Evolutionary conservation across 2,797 vertebrate genomes (phyloP), one percentile per base, ranked within the genome.

Genomic region (Ceryle rudis): DNA sequence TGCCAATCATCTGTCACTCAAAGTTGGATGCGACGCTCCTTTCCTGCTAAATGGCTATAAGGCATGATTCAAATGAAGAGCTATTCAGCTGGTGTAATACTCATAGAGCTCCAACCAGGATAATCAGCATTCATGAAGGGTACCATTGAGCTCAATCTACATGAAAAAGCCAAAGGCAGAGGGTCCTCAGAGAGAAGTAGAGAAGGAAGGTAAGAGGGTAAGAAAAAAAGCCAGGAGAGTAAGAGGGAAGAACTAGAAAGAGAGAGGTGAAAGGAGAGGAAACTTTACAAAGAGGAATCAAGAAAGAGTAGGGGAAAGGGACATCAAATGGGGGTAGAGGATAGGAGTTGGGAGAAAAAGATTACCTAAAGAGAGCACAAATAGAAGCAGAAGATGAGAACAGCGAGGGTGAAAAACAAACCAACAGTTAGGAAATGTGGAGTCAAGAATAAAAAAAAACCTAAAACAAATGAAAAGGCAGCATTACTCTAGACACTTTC

Each of bases 1-100:
- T 97, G 95, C 86, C 94, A 92, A 58, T 96, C 94, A 97, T 35
- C 93, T 93, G 94, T 94, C 93, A 95, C 67, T 94, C 93, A 92
- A 57, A 87, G 46, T 0, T 90, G 77, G 52, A 74, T 91, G 80
- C 0, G 4, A 78, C 77, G 86, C 49, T 89, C 64, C 85, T 93
- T 73, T 94, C 88, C 58, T 80, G 51, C 64, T 96, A 89, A 93
- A 89, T 81, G 74, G 44, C 95, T 96, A 80, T 62, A 81, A 97
- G 93, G 79, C 85, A 73, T 64, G 33, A 93, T 91, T 95, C 77
- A 93, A 95, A 90, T 93, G 77, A 86, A 79, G 77, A 90, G 64
- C 74, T 86, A 54, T 52, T 95, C 82, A 66, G 70, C 51, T 95
- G 37, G 42, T 82, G 15, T 81, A 86, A 79, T 75, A 77, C 73